These are phyloP conservation scores for Atrichornis clamosus DNA, from an alignment of 2,113 vertebrate genomes.

Conservation along the genomic window DNA sequence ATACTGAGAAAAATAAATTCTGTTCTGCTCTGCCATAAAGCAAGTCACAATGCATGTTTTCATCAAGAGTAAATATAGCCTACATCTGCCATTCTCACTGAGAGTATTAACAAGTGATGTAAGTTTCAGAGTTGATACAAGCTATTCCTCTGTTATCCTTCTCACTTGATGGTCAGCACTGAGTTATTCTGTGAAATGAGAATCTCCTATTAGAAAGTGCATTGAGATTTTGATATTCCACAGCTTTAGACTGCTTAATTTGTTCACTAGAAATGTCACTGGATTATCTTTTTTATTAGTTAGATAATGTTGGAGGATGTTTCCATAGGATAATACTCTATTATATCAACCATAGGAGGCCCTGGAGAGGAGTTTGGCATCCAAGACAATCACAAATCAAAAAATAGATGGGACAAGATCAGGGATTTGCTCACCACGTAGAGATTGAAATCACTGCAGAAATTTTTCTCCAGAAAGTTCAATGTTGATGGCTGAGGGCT, in stretches of 20 bases:
- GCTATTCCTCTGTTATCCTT: background rate
- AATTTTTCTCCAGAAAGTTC: background rate
- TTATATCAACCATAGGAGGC: background rate
- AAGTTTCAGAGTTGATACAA: background rate
- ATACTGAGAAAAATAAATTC: background rate
- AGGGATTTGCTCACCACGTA: background rate
- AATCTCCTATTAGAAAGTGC: background rate
- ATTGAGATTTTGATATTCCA: background rate
- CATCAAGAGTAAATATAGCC: background rate
- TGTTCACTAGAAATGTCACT: background rate
- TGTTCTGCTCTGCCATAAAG: background rate
- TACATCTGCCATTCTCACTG: background rate
- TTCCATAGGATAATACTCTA: background rate
- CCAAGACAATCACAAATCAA: background rate
- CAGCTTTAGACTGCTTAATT: background rate
- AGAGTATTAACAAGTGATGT: background rate
- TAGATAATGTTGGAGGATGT: background rate
- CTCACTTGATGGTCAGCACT: background rate
- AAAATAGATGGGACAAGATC: background rate
- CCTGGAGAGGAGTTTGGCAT: background rate
- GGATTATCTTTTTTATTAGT: background rate
- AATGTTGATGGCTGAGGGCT: background rate
- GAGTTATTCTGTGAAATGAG: background rate
- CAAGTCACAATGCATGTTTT: background rate
- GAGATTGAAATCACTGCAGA: background rate